Conservation (phyloP, 30 jellyfish, hydroid and myxozoan genomes). For the Haliclystus octoradiatus region DNA sequence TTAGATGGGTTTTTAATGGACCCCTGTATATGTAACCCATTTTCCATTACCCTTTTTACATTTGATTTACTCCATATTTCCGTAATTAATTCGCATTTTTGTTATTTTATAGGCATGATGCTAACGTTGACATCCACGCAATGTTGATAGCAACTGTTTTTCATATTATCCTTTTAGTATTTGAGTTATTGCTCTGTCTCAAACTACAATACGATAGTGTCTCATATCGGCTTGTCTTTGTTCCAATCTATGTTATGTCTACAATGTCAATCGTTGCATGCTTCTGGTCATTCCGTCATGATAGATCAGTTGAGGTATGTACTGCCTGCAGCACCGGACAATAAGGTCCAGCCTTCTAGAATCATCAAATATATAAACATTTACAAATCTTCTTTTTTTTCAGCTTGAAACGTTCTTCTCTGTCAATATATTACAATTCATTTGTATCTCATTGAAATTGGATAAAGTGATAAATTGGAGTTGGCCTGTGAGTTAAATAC, state of each 20-base stretch:
- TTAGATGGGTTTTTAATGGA: too few species aligned
- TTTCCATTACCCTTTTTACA: too few species aligned
- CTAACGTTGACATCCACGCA: constrained; percentile 74
- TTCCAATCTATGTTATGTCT: constrained; percentile 66
- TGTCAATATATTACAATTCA: constrained; percentile 69
- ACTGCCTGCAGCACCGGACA: too few species aligned
- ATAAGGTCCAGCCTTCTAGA: too few species aligned
- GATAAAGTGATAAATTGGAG: constrained; percentile 87
- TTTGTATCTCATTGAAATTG: constrained; percentile 74
- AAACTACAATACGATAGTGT: constrained; percentile 35
- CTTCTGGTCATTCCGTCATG: constrained; percentile 94
- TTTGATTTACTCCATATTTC: too few species aligned
- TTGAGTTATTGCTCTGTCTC: constrained; percentile 76
- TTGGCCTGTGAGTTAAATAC: constrained; percentile 76
- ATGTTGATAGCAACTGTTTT: constrained; percentile 77
- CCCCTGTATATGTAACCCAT: too few species aligned
- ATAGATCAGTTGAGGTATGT: constrained; percentile 86
- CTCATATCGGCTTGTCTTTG: constrained; percentile 64
- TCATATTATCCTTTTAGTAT: constrained; percentile 55
- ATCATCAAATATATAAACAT: too few species aligned
- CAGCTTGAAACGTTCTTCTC: constrained; percentile 95
- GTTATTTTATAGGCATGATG: constrained; percentile 78
- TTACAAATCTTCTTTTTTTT: constrained; percentile 1
- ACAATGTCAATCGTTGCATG: constrained; percentile 76
- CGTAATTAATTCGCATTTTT: too few species aligned